phyloP scores from a whole-genome alignment of 2,797 vertebrate genomes.

The Apogon talboti region DNA sequence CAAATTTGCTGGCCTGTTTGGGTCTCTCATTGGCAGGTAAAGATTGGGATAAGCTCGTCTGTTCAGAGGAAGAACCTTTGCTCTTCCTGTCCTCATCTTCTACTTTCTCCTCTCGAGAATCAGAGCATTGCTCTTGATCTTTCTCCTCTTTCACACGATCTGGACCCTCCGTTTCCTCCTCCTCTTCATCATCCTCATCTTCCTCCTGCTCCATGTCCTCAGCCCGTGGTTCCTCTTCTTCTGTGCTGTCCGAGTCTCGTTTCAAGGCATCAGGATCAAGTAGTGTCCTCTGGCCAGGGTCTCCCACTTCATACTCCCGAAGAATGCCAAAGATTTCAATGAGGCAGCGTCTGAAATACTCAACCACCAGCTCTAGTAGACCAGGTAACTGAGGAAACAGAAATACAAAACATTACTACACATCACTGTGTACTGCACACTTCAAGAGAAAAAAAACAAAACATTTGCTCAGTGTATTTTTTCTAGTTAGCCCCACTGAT shows the following conservation, averaged over 20 bases:
- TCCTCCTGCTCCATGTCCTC: slow-evolving; percentile 84
- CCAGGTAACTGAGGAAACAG: slow-evolving; percentile 89
- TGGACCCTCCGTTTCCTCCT: slow-evolving; percentile 66
- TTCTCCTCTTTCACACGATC: slow-evolving; percentile 79
- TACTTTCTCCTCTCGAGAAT: slow-evolving; percentile 70
- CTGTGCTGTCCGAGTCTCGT: slow-evolving; percentile 82
- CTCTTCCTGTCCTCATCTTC: slow-evolving; percentile 78
- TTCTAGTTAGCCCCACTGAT: too few species aligned
- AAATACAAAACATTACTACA: neutral
- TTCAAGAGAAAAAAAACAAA: too few species aligned
- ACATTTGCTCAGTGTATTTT: too few species aligned
- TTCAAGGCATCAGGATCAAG: slow-evolving; percentile 85
- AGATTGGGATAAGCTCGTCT: slow-evolving; percentile 74
- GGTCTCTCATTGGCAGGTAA: slow-evolving; percentile 85
- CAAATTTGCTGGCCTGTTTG: slow-evolving; percentile 93
- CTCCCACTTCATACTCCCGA: slow-evolving; percentile 97
- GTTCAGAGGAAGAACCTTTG: slow-evolving; percentile 61
- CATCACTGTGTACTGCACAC: too few species aligned
- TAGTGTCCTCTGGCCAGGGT: slow-evolving; percentile 94
- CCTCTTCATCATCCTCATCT: slow-evolving; percentile 53
- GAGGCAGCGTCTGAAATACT: slow-evolving; percentile 98
- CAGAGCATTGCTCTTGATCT: slow-evolving; percentile 32
- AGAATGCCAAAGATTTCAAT: slow-evolving; percentile 98
- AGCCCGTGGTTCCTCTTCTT: slow-evolving; percentile 62
- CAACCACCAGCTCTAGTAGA: slow-evolving; percentile 95